Conservation (phyloP, 2,113 vertebrate species). For the Fulica atra region DNA sequence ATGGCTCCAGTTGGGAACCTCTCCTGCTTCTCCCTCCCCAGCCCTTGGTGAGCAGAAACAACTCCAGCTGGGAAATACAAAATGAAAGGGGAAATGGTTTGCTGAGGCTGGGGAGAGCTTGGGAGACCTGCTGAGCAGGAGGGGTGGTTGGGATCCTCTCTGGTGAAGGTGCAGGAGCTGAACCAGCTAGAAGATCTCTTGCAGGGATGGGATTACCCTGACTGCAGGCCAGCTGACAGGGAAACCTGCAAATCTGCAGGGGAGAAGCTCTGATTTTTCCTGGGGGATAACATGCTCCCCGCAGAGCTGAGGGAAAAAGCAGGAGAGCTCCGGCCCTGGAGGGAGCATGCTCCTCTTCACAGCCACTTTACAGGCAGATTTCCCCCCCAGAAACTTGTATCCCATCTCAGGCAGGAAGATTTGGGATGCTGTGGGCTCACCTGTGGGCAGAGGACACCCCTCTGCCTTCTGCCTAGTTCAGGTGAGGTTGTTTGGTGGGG, state of each 20-base stretch:
- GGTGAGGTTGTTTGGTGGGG: background rate
- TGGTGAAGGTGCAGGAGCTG: background rate
- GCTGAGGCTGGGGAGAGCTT: background rate
- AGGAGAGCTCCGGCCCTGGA: background rate
- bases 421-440: background rate
- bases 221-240: background rate
- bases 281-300: fast-evolving
- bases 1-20: background rate
- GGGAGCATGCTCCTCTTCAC: background rate
- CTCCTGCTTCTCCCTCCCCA: background rate
- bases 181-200: background rate
- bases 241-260: background rate
- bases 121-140: background rate
- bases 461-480: background rate
- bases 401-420: background rate
- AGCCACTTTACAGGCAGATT: background rate
- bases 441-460: background rate
- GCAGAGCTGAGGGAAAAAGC: background rate
- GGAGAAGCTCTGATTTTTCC: background rate
- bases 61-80: background rate
- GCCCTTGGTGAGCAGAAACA: background rate
- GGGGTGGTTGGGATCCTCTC: background rate
- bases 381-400: fast-evolving
- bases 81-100: background rate
- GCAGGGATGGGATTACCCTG: background rate